Evolutionary conservation across 30 jellyfish, hydroid and myxozoan species (phyloP), one percentile per base, ranked within the genome.

Genomic region (Turritopsis rubra): DNA sequence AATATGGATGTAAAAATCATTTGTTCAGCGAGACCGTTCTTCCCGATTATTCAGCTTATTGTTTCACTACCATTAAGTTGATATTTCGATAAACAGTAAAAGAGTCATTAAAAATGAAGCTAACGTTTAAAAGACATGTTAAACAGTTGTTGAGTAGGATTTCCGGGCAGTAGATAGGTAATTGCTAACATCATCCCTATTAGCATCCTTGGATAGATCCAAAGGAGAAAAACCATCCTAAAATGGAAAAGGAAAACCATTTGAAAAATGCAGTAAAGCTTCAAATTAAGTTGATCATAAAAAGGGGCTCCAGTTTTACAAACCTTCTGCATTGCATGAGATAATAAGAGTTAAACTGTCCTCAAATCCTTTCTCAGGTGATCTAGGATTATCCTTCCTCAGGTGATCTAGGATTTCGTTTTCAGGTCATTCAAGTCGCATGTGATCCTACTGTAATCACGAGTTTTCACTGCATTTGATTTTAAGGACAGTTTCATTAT

Each of bases 101-200:
- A n/a, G n/a, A n/a, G n/a, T n/a, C n/a, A n/a, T n/a, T n/a, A n/a
- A 13, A 41, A 5, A 41, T 13, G 5, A 5, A 41, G 60, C 60
- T 41, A 41, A 41, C 13, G n/a, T 13, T 13, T 5, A 41, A 41
- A 13, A 41, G 60, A 41, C 13, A 41, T 41, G 24, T 81, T 80
- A 92, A 27, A 92, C 98, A 23, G 98, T 89, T n/a, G 98, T 92
- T n/a, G 98, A 92, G 84, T 92, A 92, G 0, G 98, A 87, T 78
- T 92, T 92, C 75, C 96, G 80, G 25, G 98, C 98, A 20, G 98
- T 85, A 30, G 96, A 89, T 20, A 92, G 83, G 72, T 82, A 92
- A 20, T 90, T 20, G 0, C 86, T 92, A 21, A 85, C 82, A 65
- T 92, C 98, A 28, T 92, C 98, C 80, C 82, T 83, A 71, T 92